Conservation (phyloP, 2,888 invertebrate species). For the Branchellion lobata region DNA sequence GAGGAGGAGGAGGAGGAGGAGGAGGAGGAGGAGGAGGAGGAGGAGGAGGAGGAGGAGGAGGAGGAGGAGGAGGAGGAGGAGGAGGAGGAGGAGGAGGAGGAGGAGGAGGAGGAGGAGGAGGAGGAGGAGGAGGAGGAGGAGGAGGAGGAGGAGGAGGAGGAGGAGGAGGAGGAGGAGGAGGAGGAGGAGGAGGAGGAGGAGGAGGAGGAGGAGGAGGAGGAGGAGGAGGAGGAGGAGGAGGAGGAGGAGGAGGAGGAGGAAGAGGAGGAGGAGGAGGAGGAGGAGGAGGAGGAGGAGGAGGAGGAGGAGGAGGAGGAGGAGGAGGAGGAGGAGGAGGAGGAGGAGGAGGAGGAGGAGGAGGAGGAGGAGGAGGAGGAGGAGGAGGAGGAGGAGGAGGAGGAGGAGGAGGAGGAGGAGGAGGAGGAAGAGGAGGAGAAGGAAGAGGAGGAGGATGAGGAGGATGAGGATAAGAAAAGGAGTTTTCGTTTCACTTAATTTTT, state of each 20-base stretch:
- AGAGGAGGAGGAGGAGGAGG: background rate
- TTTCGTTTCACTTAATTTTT: too few relatives aligned
- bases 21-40: background rate
- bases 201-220: conserved; percentile 33
- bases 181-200: conserved; percentile 44
- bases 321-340: conserved; percentile 1
- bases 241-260: background rate
- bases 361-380: background rate
- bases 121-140: conserved; percentile 32
- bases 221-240: conserved; percentile 4
- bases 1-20: background rate
- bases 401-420: background rate
- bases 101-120: conserved; percentile 23
- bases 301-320: background rate
- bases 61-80: conserved; percentile 25
- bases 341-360: conserved; percentile 7
- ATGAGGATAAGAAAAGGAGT: background rate
- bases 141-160: conserved; percentile 39
- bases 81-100: conserved; percentile 32
- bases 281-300: background rate
- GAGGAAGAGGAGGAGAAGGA: conserved; percentile 11
- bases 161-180: conserved; percentile 44
- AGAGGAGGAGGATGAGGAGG: background rate
- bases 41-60: background rate
- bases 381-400: background rate